These are phyloP conservation scores for Clarias batrachus DNA, from an alignment of 2,113 vertebrate genomes.

Conservation along the genomic window DNA sequence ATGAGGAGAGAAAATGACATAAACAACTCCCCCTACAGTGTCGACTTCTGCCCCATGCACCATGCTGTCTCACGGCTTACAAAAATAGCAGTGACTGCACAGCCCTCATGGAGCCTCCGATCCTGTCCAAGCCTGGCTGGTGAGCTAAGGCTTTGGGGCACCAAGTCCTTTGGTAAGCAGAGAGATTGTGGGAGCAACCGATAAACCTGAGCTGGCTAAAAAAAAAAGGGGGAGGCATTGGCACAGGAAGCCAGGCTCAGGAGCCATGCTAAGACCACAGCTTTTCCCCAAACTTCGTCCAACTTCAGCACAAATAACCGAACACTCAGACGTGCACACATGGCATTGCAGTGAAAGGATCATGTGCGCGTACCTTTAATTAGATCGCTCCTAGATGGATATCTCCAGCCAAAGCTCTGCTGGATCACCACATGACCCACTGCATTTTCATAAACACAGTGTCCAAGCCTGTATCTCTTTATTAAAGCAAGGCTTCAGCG, in stretches of 20 bases:
- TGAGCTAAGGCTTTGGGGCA: constrained; percentile 3
- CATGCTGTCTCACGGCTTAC: constrained; percentile 7
- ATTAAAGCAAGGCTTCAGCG: constrained; percentile 22
- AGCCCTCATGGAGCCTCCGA: background rate
- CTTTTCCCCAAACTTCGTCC: constrained; percentile 32
- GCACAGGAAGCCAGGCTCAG: constrained; percentile 37
- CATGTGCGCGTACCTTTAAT: constrained; percentile 37
- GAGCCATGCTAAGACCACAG: constrained; percentile 46
- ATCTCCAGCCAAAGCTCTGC: constrained; percentile 38
- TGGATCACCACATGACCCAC: constrained; percentile 27
- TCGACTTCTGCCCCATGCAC: background rate
- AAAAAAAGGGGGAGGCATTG: constrained; percentile 22
- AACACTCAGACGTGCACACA: background rate
- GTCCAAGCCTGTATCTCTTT: constrained; percentile 27
- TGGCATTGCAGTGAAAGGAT: constrained; percentile 28
- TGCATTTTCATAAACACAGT: constrained; percentile 28
- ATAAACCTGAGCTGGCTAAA: constrained; percentile 3
- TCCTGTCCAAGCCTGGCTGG: constrained; percentile 8
- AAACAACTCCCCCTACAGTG: background rate
- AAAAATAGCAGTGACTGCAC: constrained; percentile 1
- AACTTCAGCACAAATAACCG: constrained; percentile 20
- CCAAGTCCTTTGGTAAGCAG: background rate
- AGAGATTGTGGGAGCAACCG: background rate
- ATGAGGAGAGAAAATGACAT: constrained; percentile 8
- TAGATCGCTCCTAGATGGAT: constrained; percentile 24